Evolutionary conservation across 2,888 invertebrate species (phyloP).

Genomic region (Erebia palarica): DNA sequence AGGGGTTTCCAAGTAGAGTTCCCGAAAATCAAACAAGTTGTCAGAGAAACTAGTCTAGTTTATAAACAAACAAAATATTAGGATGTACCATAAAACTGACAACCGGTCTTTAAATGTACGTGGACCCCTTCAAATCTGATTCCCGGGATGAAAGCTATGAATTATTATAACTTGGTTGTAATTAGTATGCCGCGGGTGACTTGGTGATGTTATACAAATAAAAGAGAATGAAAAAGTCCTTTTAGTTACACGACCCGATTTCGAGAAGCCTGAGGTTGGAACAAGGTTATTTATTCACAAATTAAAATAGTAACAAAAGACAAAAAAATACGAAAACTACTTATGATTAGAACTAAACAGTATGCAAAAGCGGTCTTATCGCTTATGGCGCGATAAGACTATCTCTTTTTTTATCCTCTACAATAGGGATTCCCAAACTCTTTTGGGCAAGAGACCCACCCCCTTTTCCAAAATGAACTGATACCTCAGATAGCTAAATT

Average conservation of each 20-base stretch:
- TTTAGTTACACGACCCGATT: constrained; percentile 24
- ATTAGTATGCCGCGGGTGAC: constrained; percentile 33
- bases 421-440: too few species aligned
- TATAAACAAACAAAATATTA: constrained; percentile 21
- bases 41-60: neutral
- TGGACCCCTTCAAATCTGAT: constrained; percentile 30
- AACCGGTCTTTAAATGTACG: constrained; percentile 11
- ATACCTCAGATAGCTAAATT: too few species aligned
- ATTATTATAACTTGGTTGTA: constrained; percentile 33
- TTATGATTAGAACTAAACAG: too few species aligned
- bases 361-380: too few species aligned
- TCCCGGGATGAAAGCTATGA: constrained; percentile 19
- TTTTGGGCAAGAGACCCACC: too few species aligned
- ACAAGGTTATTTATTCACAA: too few species aligned
- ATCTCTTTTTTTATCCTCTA: too few species aligned
- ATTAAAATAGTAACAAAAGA: too few species aligned
- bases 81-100: constrained; percentile 28
- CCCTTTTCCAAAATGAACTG: too few species aligned
- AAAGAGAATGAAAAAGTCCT: constrained; percentile 7
- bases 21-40: neutral
- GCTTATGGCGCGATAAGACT: too few species aligned
- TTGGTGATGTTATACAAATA: constrained; percentile 31
- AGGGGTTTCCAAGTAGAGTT: neutral
- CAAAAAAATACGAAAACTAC: too few species aligned
- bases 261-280: neutral